Conservation (phyloP, 2,113 vertebrate genomes). For the Apistogramma diplotaenia region DNA sequence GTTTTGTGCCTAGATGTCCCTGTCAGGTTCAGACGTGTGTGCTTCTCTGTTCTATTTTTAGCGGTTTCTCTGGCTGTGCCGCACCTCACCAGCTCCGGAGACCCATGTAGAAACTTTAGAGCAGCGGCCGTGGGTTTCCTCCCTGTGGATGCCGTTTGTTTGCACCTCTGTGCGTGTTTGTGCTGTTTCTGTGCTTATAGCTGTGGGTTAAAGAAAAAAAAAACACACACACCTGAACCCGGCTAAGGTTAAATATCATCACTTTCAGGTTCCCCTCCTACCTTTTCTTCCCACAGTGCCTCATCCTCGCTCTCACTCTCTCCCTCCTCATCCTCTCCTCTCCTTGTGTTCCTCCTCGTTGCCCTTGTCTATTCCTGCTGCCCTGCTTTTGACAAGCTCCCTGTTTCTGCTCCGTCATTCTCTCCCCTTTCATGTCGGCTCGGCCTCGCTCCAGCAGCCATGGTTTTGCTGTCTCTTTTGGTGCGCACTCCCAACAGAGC, state of each 20-base stretch:
- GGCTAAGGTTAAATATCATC: constrained; percentile 38
- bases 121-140: constrained; percentile 6
- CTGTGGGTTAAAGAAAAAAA: not conserved
- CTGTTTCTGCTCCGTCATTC: constrained; percentile 64
- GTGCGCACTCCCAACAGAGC: constrained; percentile 51
- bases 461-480: constrained; percentile 32
- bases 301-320: not conserved
- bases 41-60: not conserved
- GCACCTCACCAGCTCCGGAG: constrained; percentile 5
- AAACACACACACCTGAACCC: constrained; percentile 1
- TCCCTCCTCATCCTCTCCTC: not conserved
- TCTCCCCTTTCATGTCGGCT: constrained; percentile 45
- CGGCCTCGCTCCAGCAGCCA: constrained; percentile 46
- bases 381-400: constrained; percentile 58
- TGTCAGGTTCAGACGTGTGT: constrained; percentile 13
- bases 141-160: not conserved
- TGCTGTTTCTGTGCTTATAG: not conserved
- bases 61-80: not conserved
- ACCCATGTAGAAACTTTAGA: not conserved
- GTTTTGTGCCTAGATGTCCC: constrained; percentile 22
- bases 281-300: not conserved
- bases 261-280: constrained; percentile 18
- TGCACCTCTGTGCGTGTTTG: constrained; percentile 10
- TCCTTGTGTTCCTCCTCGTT: constrained; percentile 30
- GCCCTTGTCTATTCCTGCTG: constrained; percentile 48